Evolutionary conservation across 2,797 vertebrate genomes (phyloP), one percentile per base, ranked within the genome.

Genomic region (Bovichtus diacanthus): DNA sequence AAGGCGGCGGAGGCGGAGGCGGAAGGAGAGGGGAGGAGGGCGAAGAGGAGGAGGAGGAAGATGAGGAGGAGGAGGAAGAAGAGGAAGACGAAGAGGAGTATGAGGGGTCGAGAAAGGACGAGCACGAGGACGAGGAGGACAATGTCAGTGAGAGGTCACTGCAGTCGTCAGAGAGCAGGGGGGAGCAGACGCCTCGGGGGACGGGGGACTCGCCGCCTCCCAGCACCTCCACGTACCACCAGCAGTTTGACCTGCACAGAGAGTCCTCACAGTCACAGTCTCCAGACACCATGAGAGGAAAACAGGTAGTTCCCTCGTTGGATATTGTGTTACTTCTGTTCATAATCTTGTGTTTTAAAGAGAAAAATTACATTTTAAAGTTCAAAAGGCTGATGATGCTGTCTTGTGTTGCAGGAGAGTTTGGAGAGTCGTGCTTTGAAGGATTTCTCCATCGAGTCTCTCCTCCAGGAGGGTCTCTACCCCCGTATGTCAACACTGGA

Each of bases 371-470:
- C 9, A 5, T 21, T 49, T 46, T n/a, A 18, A n/a, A 3, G 23
- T 58, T 29, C 5, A 10, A 51, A 70, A 73, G 1, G 12, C 29
- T 77, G 18, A 87, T 39, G 8, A 25, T 49, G 23, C 2, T 31
- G 16, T 82, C 21, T 64, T 90, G 13, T 90, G 47, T 89, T 91
- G 5, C 87, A 94, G 87, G 95, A 96, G 66, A 93, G 88, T 65
- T 87, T 97, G 86, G 97, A 96, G 83, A 93, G 91, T 75, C 92
- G 94, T 19, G 88, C 94, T 16, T 85, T 99, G 77, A 96, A 97
- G 90, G 97, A 99, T 89, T 99, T 99, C 91, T 99, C 98, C 73
- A 99, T 99, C 0, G 97, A 98, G 84, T 99, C 98, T 38, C 93
- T 99, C 73, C 95, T 99, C 70, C 96, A 98, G 92, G 98, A 99